A percentile compares a stretch with the other conserved stretches of the same genome.
These are phyloP conservation scores for Myotis daubentonii DNA, from an alignment of 2,797 vertebrate genomes.

Conservation along the genomic window DNA sequence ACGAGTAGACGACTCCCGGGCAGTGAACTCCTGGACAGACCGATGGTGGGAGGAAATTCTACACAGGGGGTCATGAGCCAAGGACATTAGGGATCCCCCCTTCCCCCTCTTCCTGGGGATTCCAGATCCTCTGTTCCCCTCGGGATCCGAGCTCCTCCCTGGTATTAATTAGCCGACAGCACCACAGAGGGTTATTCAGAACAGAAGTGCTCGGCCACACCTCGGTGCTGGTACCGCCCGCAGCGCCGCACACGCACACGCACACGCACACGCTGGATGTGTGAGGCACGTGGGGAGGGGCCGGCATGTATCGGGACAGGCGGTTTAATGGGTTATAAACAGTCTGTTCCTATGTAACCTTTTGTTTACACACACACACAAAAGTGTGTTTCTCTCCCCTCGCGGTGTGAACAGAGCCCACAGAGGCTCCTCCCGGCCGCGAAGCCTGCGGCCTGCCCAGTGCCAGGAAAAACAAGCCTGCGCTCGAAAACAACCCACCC, in stretches of 20 bases:
- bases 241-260: slow-evolving; percentile 60
- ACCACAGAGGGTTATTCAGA: slow-evolving; percentile 47
- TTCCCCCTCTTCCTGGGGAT: neutral
- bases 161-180: slow-evolving; percentile 68
- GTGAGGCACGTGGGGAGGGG: slow-evolving; percentile 70
- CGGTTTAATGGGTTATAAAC: slow-evolving; percentile 79
- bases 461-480: slow-evolving; percentile 71
- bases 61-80: neutral
- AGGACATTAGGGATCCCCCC: neutral
- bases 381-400: neutral
- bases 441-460: slow-evolving; percentile 11
- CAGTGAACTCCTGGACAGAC: neutral
- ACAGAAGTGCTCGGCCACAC: slow-evolving; percentile 59
- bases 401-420: neutral
- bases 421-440: slow-evolving; percentile 11
- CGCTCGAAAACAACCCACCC: slow-evolving; percentile 11
- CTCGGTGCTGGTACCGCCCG: neutral
- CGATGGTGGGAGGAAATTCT: neutral
- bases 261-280: slow-evolving; percentile 74
- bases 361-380: slow-evolving; percentile 50
- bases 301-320: slow-evolving; percentile 68
- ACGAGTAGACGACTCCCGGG: neutral
- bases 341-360: slow-evolving; percentile 64
- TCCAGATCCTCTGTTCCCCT: neutral
- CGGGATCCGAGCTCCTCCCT: neutral